A percentile compares a stretch with the other conserved stretches of the same genome.
phyloP scores from a whole-genome alignment of 2,113 vertebrate genomes.

The Neoarius graeffei region DNA sequence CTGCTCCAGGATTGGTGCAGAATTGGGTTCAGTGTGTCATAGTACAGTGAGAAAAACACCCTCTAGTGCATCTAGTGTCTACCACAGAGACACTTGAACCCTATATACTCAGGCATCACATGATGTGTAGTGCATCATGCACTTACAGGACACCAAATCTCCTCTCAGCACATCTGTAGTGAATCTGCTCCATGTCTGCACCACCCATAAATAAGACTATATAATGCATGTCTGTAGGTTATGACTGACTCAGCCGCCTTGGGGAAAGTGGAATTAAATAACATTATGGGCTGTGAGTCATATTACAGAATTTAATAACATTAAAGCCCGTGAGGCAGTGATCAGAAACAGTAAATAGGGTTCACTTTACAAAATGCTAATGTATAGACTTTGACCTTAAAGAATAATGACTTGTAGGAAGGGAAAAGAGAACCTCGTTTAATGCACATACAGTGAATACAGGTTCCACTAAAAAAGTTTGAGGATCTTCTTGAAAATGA shows the following conservation, averaged over 20 bases:
- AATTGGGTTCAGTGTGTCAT: not conserved
- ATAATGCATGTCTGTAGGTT: slow-evolving; percentile 25
- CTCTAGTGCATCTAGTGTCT: not conserved
- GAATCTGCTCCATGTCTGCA: slow-evolving; percentile 12
- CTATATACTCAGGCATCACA: not conserved
- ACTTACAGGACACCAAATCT: slow-evolving; percentile 10
- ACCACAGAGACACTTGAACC: not conserved
- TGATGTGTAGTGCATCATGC: not conserved
- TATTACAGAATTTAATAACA: slow-evolving; percentile 31
- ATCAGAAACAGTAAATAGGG: slow-evolving; percentile 29
- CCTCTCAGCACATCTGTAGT: slow-evolving; percentile 16
- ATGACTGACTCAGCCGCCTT: not conserved
- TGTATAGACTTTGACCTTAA: slow-evolving; percentile 28
- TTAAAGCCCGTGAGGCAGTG: slow-evolving; percentile 3
- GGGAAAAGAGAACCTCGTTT: not conserved
- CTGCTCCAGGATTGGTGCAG: not conserved
- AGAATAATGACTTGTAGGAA: slow-evolving; percentile 7
- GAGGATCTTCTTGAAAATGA: not conserved
- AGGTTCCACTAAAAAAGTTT: not conserved
- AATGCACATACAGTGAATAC: not conserved
- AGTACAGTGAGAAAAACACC: not conserved
- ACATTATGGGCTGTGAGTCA: slow-evolving; percentile 12
- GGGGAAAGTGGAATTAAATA: slow-evolving; percentile 21
- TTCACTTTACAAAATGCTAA: slow-evolving; percentile 26
- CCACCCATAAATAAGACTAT: slow-evolving; percentile 7